Conservation (phyloP, 1,140 invertebrate species). For the Drosophila santomea region DNA sequence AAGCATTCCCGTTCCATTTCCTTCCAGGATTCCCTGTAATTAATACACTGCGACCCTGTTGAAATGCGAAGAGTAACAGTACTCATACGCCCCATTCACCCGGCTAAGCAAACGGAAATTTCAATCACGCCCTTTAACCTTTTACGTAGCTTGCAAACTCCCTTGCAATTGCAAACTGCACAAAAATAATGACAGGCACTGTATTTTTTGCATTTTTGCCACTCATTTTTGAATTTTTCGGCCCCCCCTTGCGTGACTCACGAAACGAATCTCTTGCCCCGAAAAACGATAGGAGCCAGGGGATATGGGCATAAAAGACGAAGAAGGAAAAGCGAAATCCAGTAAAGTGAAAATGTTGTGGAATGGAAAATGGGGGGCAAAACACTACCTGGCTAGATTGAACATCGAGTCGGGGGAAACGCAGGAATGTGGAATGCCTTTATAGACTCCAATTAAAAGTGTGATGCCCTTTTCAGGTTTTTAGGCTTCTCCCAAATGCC, state of each 20-base stretch:
- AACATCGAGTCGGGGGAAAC: not conserved
- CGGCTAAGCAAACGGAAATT: slow-evolving; percentile 38
- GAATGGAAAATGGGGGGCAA: slow-evolving; percentile 1
- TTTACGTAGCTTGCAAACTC: not conserved
- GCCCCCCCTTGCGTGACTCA: slow-evolving; percentile 49
- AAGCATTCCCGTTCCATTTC: not conserved
- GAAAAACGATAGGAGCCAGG: not conserved
- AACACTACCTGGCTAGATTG: not conserved
- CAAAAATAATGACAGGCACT: slow-evolving; percentile 54
- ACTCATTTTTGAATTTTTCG: slow-evolving; percentile 7
- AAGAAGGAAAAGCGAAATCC: not conserved
- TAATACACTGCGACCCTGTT: slow-evolving; percentile 10
- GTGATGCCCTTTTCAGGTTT: not conserved
- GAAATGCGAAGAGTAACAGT: slow-evolving; percentile 31
- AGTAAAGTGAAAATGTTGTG: slow-evolving; percentile 23
- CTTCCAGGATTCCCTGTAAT: slow-evolving; percentile 15
- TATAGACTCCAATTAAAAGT: slow-evolving; percentile 25
- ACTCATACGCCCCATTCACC: slow-evolving; percentile 32
- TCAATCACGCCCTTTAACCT: slow-evolving; percentile 44
- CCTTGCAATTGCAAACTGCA: slow-evolving; percentile 26
- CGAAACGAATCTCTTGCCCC: slow-evolving; percentile 1
- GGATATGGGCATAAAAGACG: no score
- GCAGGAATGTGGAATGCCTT: slow-evolving; percentile 15
- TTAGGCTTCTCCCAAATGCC: not conserved
- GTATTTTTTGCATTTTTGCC: slow-evolving; percentile 32